Evolutionary conservation across 2,113 vertebrate species (phyloP).

Genomic region (Dicerorhinus sumatrensis): DNA sequence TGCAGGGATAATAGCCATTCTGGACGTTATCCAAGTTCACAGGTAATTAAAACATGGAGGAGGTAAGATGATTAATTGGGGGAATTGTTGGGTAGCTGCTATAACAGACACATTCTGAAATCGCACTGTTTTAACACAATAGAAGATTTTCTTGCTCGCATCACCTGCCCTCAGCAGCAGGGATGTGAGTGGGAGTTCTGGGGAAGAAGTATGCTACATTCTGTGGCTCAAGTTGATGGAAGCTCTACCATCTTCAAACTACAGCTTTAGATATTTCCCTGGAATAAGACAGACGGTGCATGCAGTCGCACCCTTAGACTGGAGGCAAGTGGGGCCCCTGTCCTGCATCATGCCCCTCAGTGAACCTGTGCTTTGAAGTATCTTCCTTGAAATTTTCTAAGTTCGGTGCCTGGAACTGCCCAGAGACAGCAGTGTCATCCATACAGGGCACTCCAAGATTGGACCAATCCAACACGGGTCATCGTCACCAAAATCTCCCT

Average conservation of each 20-base stretch:
- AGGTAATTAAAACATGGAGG: slow-evolving; percentile 27
- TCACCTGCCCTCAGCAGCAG: neutral
- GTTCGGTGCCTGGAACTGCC: neutral
- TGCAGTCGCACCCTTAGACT: neutral
- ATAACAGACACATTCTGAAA: neutral
- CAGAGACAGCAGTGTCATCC: neutral
- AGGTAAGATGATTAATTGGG: neutral
- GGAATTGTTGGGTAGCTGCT: neutral
- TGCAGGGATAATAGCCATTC: neutral
- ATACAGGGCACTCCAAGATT: too few relatives aligned
- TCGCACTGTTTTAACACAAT: neutral
- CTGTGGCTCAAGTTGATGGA: neutral
- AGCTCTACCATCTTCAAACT: neutral
- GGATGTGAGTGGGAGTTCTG: neutral
- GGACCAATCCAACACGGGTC: neutral
- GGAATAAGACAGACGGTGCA: neutral
- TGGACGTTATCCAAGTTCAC: neutral
- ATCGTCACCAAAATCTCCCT: neutral
- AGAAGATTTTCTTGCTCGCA: neutral
- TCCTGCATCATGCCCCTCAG: neutral
- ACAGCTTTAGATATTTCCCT: neutral
- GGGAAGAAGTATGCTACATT: too few relatives aligned
- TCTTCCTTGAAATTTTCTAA: neutral
- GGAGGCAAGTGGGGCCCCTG: too few relatives aligned
- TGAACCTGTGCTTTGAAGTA: neutral